Evolutionary conservation across 2,888 invertebrate genomes (phyloP).

Genomic region (Drosophila differens): DNA sequence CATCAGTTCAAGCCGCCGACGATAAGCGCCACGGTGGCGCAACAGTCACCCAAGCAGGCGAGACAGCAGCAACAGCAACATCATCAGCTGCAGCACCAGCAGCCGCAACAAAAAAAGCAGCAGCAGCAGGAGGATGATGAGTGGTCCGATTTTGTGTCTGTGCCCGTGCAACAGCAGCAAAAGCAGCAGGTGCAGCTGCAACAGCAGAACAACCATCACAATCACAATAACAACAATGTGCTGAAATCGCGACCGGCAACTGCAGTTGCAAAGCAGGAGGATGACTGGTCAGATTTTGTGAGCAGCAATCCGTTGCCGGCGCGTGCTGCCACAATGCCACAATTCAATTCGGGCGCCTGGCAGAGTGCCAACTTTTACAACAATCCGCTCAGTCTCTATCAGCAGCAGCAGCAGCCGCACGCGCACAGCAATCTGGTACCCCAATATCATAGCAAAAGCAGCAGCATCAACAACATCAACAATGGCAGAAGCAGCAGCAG

Average conservation of each 20-base stretch:
- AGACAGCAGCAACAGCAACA: conserved; percentile 25
- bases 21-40: conserved; percentile 78
- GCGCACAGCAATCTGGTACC: conserved; percentile 73
- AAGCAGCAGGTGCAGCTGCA: conserved; percentile 28
- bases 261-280: conserved; percentile 79
- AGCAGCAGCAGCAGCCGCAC: conserved; percentile 70
- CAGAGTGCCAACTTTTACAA: conserved; percentile 84
- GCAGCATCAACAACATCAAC: conserved; percentile 26
- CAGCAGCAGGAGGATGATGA: conserved; percentile 85
- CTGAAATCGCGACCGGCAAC: conserved; percentile 28
- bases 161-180: conserved; percentile 65
- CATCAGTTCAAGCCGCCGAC: conserved; percentile 71
- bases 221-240: conserved; percentile 49
- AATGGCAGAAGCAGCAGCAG: conserved; percentile 38
- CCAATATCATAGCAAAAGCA: conserved; percentile 55
- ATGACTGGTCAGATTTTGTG: conserved; percentile 87
- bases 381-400: conserved; percentile 83
- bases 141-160: conserved; percentile 87
- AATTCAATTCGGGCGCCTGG: conserved; percentile 84
- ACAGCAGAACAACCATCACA: conserved; percentile 33
- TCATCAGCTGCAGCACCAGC: conserved; percentile 30
- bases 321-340: conserved; percentile 55
- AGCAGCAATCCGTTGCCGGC: conserved; percentile 84
- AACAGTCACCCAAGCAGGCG: conserved; percentile 50
- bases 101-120: conserved; percentile 26